Evolutionary conservation across 92 coral and sea anemone genomes (phyloP), one percentile per base, ranked within the genome.

Genomic region (Hydrozoanthus gracilis): DNA sequence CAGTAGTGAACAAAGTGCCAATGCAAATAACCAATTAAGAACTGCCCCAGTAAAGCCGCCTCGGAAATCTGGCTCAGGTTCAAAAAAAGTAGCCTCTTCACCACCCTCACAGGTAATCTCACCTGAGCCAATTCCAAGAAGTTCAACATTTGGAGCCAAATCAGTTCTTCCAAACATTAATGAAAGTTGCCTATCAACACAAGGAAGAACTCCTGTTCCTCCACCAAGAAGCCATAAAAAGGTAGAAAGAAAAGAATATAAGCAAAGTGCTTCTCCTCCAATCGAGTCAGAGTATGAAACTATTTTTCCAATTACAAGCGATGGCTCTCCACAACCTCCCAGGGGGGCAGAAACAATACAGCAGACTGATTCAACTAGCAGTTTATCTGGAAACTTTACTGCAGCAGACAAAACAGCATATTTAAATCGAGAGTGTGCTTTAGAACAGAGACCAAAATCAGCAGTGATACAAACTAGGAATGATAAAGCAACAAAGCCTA

Each of bases 31-130:
- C 6, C 76, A 77, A 62, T 83, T 55, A 65, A 86, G 44, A 65
- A 47, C 49, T 15, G 76, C 83, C 44, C 92, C 92, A 27, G 69
- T 18, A 35, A 89, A 89, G 71, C 92, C 92, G 13, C 92, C 92
- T 45, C 72, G 92, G 11, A 52, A 27, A 64, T 46, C 83, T 39
- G 71, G 83, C 13, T 55, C 83, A 60, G 83, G 52, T 46, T 65
- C 18, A 55, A 86, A 78, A 8, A 78, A 39, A 54, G 54, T 70
- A 17, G 9, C 77, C n/a, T 82, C 92, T 4, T 51, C 70, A 77
- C 58, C 44, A 10, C 46, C 83, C 4, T 71, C 68, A 48, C 76
- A 78, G 11, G 17, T 20, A n/a, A 14, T 10, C 8, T 7, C 55
- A 45, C 48, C 83, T 3, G 72, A 50, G 20, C 85, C 51, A 51